Conservation (phyloP, 2,888 invertebrate species). For the Heliconius hortense region DNA sequence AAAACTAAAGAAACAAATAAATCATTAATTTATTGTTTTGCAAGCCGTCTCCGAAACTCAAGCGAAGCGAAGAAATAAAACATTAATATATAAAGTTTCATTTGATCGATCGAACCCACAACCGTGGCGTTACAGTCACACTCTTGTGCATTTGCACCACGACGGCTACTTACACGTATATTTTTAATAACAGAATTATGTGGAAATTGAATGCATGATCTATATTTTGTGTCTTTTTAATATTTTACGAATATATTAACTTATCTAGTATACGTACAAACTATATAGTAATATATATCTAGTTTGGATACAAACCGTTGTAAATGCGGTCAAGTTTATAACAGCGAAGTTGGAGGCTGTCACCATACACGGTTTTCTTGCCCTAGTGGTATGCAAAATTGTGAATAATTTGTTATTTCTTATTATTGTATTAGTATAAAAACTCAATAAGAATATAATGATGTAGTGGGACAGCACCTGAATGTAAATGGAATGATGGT, state of each 20-base stretch:
- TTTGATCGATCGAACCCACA: too few species aligned
- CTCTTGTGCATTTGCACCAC: too few species aligned
- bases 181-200: background rate
- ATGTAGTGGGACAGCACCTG: too few species aligned
- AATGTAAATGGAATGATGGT: too few species aligned
- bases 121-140: too few species aligned
- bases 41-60: too few species aligned
- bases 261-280: background rate
- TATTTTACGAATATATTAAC: background rate
- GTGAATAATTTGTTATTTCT: too few species aligned
- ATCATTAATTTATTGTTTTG: too few species aligned
- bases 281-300: too few species aligned
- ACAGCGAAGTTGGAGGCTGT: slow-evolving; percentile 66
- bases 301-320: slow-evolving; percentile 55
- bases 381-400: slow-evolving; percentile 45
- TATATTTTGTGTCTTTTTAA: background rate
- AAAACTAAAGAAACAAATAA: background rate
- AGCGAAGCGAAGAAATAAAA: too few species aligned
- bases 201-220: background rate
- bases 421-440: background rate
- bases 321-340: slow-evolving; percentile 61
- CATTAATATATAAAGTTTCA: too few species aligned
- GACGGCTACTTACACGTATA: too few species aligned
- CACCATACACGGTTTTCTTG: slow-evolving; percentile 64
- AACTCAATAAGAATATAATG: background rate